These are phyloP conservation scores for Crotalus helleri DNA, from an alignment of 2,113 vertebrate species.

Conservation along the genomic window DNA sequence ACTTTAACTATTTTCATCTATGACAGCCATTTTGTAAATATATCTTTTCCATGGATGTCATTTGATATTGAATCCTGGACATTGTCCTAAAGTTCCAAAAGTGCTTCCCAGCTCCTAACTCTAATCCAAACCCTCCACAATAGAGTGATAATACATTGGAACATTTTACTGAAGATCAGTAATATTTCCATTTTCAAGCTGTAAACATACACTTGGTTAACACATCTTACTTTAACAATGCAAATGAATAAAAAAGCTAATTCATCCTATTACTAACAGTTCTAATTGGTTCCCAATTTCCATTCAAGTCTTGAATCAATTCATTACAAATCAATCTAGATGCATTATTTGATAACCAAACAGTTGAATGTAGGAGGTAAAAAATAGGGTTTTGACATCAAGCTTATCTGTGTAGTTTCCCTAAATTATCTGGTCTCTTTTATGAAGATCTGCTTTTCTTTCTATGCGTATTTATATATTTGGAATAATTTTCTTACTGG, in stretches of 20 bases:
- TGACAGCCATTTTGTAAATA: neutral
- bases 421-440: neutral
- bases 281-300: neutral
- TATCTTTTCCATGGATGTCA: neutral
- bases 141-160: neutral
- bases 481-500: constrained; percentile 3
- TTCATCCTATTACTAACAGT: neutral
- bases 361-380: neutral
- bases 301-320: neutral
- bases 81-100: neutral
- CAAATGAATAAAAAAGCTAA: neutral
- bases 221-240: neutral
- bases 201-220: neutral
- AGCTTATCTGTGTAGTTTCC: neutral
- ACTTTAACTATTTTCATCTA: neutral
- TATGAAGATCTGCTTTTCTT: neutral
- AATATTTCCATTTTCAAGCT: neutral
- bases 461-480: neutral
- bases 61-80: neutral
- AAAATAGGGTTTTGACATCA: neutral
- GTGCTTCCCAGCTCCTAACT: neutral
- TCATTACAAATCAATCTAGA: neutral
- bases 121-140: neutral
- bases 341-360: neutral
- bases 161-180: neutral